phyloP scores from a whole-genome alignment of 2,888 invertebrate genomes.

The Odontocerum albicorne region DNA sequence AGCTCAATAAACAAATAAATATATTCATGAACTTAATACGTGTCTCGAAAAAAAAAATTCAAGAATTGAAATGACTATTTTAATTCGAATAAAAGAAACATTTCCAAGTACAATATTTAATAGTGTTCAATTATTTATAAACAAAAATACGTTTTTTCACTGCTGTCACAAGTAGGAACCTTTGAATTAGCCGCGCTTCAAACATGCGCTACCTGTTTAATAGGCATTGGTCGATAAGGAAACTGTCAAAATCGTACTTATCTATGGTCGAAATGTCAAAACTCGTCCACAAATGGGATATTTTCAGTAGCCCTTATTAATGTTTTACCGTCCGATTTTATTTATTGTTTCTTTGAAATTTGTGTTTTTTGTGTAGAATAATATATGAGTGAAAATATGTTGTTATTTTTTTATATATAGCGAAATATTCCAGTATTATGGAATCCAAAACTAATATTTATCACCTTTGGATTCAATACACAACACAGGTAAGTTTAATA shows the following conservation, averaged over 20 bases:
- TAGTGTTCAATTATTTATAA: no score
- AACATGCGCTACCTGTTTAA: no score
- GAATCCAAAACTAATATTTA: constrained; percentile 54
- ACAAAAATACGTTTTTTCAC: no score
- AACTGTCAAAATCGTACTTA: constrained; percentile 31
- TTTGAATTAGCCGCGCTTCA: no score
- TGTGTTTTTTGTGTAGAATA: constrained; percentile 7
- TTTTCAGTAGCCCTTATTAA: constrained; percentile 22
- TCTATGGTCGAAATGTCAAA: constrained; percentile 23
- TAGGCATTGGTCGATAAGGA: constrained; percentile 14
- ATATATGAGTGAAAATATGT: constrained; percentile 7
- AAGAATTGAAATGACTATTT: no score
- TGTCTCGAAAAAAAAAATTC: no score
- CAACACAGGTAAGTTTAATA: constrained; percentile 48
- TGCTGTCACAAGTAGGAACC: no score
- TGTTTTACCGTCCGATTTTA: constrained; percentile 24
- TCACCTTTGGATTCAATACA: constrained; percentile 57
- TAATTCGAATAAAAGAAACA: no score
- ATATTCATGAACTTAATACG: no score
- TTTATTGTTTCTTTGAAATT: constrained; percentile 17
- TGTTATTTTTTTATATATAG: constrained; percentile 38
- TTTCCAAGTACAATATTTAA: no score
- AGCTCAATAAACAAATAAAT: no score
- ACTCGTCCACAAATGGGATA: constrained; percentile 21
- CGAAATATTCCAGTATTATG: constrained; percentile 40